These are phyloP conservation scores for Hoplodrina blanda DNA, from an alignment of 2,888 invertebrate species.

Conservation along the genomic window DNA sequence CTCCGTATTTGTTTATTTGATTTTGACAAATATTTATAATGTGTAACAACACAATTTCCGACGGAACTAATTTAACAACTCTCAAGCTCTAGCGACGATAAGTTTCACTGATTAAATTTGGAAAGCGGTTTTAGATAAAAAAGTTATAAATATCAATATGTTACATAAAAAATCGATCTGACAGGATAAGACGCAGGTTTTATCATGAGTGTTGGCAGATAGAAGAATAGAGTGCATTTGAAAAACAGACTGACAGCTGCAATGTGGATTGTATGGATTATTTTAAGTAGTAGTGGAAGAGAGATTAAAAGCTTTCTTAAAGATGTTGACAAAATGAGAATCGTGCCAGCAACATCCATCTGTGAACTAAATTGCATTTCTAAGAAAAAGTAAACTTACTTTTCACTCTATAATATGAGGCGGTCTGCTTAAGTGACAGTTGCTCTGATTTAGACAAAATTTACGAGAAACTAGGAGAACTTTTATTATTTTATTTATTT, in stretches of 20 bases:
- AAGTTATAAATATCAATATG: slow-evolving; percentile 29
- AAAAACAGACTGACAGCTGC: slow-evolving; percentile 11
- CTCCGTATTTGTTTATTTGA: slow-evolving; percentile 33
- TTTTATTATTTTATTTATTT: slow-evolving; percentile 31
- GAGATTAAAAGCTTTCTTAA: slow-evolving; percentile 20
- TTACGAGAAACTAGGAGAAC: slow-evolving; percentile 23
- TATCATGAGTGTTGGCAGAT: slow-evolving; percentile 19
- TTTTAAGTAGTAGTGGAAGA: slow-evolving; percentile 8
- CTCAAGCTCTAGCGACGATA: slow-evolving; percentile 9
- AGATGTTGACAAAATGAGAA: slow-evolving; percentile 28
- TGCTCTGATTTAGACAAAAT: slow-evolving; percentile 43
- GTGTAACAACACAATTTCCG: slow-evolving; percentile 7
- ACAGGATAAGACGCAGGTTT: slow-evolving; percentile 32
- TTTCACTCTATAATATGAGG: slow-evolving; percentile 38
- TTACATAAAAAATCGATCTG: slow-evolving; percentile 19
- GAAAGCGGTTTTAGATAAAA: slow-evolving; percentile 39
- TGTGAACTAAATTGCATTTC: slow-evolving; percentile 50
- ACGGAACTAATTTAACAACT: slow-evolving; percentile 10
- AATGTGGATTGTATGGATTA: slow-evolving; percentile 17
- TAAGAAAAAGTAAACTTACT: slow-evolving; percentile 43
- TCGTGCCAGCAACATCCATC: slow-evolving; percentile 28
- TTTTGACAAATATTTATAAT: slow-evolving; percentile 31
- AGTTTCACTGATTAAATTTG: slow-evolving; percentile 32
- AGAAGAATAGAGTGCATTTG: slow-evolving; percentile 41
- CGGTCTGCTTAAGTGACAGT: slow-evolving; percentile 45